Conservation (phyloP, 2,888 invertebrate genomes). For the Gari tellinella region DNA sequence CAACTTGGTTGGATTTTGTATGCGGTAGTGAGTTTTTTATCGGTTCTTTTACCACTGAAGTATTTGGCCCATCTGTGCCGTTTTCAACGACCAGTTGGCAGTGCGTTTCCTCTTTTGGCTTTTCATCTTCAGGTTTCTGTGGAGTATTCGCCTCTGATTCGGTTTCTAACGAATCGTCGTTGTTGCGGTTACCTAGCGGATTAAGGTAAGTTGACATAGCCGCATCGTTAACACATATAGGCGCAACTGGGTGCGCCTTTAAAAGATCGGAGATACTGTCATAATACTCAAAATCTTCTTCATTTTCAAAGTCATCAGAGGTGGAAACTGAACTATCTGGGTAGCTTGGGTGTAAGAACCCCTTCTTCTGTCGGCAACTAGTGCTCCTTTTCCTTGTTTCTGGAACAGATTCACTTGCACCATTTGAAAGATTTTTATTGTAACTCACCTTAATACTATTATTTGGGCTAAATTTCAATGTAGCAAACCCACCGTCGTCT, state of each 20-base stretch:
- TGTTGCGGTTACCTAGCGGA: conserved; percentile 46
- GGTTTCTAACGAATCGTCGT: conserved; percentile 32
- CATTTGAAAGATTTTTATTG: conserved; percentile 16
- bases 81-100: conserved; percentile 50
- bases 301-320: conserved; percentile 56
- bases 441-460: conserved; percentile 50
- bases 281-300: conserved; percentile 57
- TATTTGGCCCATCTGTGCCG: conserved; percentile 30
- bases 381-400: conserved; percentile 19
- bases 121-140: conserved; percentile 15
- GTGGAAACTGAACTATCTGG: conserved; percentile 48
- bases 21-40: background rate
- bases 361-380: conserved; percentile 13
- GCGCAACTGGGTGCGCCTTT: conserved; percentile 43
- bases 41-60: conserved; percentile 22
- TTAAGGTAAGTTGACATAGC: conserved; percentile 57
- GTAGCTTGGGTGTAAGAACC: conserved; percentile 48
- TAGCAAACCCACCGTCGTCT: conserved; percentile 38
- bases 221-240: conserved; percentile 41
- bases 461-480: conserved; percentile 46
- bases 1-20: conserved; percentile 5
- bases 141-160: conserved; percentile 22
- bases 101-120: conserved; percentile 18
- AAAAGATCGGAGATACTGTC: conserved; percentile 59
- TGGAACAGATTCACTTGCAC: conserved; percentile 33